phyloP scores from a whole-genome alignment of 2,797 vertebrate species.

The Tenualosa thibaudeaui region DNA sequence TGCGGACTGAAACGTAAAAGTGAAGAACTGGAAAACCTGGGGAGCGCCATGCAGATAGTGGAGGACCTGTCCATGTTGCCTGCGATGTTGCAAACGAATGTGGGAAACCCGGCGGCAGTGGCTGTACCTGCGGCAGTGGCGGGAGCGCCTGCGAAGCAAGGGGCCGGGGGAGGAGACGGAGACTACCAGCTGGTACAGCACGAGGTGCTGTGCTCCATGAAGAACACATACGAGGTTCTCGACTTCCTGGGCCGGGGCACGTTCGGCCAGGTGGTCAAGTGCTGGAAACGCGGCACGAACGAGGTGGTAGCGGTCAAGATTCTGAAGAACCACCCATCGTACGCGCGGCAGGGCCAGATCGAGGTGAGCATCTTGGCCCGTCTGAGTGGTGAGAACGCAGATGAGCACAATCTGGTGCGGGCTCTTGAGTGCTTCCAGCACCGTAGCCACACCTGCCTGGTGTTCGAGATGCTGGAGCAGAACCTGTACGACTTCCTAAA shows the following conservation, averaged over 20 bases:
- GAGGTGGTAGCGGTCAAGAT: slow-evolving; percentile 98
- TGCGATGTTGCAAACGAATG: slow-evolving; percentile 93
- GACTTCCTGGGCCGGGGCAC: slow-evolving; percentile 98
- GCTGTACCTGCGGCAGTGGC: slow-evolving; percentile 81
- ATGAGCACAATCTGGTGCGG: slow-evolving; percentile 96
- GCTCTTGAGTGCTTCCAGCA: slow-evolving; percentile 99
- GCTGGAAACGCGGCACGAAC: slow-evolving; percentile 96
- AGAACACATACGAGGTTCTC: slow-evolving; percentile 97
- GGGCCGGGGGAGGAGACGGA: slow-evolving; percentile 83
- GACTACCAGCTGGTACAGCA: slow-evolving; percentile 98
- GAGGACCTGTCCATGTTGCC: slow-evolving; percentile 96
- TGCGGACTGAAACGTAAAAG: slow-evolving; percentile 99
- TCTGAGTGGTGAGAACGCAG: slow-evolving; percentile 94
- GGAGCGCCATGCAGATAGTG: slow-evolving; percentile 95
- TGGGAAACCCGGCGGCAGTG: slow-evolving; percentile 84
- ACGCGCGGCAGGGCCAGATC: slow-evolving; percentile 96
- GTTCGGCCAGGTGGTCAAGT: slow-evolving; percentile 99
- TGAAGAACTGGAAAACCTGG: slow-evolving; percentile 89
- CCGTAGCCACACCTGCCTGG: slow-evolving; percentile 95
- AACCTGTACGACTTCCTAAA: slow-evolving; percentile 98
- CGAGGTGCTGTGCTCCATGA: slow-evolving; percentile 95
- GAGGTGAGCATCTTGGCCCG: slow-evolving; percentile 97
- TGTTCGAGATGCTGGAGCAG: slow-evolving; percentile 99
- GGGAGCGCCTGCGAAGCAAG: slow-evolving; percentile 82
- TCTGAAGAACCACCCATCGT: slow-evolving; percentile 97